Percentiles rank a stretch among this genome's conserved stretches.
Evolutionary conservation across 2,797 vertebrate species (phyloP).

Genomic region (Anguilla obscura): DNA sequence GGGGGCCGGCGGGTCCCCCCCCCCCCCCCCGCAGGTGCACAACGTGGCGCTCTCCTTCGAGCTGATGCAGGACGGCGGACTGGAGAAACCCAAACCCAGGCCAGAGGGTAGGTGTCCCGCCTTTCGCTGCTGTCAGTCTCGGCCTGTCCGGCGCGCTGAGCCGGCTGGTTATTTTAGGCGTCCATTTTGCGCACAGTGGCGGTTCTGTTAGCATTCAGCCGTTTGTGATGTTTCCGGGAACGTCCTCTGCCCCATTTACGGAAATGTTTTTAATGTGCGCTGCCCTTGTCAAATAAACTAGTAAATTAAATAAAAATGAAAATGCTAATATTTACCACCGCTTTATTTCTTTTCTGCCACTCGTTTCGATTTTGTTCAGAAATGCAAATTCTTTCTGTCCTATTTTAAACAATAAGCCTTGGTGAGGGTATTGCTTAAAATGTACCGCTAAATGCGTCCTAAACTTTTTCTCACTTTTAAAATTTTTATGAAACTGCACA

Average conservation of each 20-base stretch:
- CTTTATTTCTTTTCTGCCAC: background rate
- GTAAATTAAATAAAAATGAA: background rate
- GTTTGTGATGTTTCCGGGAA: background rate
- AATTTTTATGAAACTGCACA: background rate
- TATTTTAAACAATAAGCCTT: background rate
- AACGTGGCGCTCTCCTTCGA: slow-evolving; percentile 87
- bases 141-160: background rate
- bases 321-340: background rate
- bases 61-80: slow-evolving; percentile 84
- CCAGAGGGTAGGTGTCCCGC: slow-evolving; percentile 74
- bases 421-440: background rate
- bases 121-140: background rate
- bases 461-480: no score
- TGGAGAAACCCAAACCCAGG: slow-evolving; percentile 84
- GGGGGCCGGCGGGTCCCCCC: slow-evolving; percentile 17
- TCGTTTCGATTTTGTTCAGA: background rate
- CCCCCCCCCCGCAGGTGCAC: slow-evolving; percentile 68
- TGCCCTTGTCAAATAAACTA: no score
- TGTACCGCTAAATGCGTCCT: background rate
- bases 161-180: background rate
- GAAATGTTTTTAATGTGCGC: no score
- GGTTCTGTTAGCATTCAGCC: background rate
- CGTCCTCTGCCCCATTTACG: background rate
- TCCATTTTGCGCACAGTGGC: background rate
- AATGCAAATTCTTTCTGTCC: background rate